Evolutionary conservation across 2,113 vertebrate species (phyloP).

Genomic region (Danionella cerebrum): DNA sequence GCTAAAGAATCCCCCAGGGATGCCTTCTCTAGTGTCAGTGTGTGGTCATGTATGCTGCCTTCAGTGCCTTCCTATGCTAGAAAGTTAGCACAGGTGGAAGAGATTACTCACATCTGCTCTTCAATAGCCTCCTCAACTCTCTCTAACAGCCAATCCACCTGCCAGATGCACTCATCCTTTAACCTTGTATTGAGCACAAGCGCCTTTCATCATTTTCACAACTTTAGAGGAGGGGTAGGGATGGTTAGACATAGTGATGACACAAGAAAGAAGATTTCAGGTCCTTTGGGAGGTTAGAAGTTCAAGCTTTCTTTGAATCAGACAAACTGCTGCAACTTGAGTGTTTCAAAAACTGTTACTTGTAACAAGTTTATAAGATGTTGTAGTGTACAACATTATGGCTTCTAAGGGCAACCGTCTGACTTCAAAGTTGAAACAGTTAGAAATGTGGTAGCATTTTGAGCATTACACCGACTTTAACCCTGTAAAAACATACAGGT

Average conservation of each 20-base stretch:
- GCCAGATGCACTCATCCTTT: slow-evolving; percentile 6
- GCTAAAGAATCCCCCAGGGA: background rate
- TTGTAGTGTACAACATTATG: too few species aligned
- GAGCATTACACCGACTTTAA: too few species aligned
- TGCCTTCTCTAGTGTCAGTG: background rate
- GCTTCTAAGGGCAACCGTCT: background rate
- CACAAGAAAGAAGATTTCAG: slow-evolving; percentile 5
- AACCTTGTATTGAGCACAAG: background rate
- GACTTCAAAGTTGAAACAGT: background rate
- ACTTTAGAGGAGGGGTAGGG: background rate
- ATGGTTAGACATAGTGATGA: background rate
- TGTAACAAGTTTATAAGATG: slow-evolving; percentile 8
- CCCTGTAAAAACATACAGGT: too few species aligned
- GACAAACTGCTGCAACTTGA: slow-evolving; percentile 12
- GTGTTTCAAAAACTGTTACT: slow-evolving; percentile 13
- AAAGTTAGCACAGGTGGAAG: slow-evolving; percentile 28
- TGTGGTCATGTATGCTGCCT: background rate
- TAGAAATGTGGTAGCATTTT: background rate
- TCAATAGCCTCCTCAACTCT: slow-evolving; percentile 9
- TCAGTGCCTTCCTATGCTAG: slow-evolving; percentile 11
- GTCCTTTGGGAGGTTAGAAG: background rate
- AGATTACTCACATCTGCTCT: slow-evolving; percentile 24
- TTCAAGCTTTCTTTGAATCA: slow-evolving; percentile 3
- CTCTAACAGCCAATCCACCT: slow-evolving; percentile 2
- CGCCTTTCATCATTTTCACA: slow-evolving; percentile 17